Evolutionary conservation across 2,888 invertebrate genomes (phyloP).

Genomic region (Ormia ochracea): DNA sequence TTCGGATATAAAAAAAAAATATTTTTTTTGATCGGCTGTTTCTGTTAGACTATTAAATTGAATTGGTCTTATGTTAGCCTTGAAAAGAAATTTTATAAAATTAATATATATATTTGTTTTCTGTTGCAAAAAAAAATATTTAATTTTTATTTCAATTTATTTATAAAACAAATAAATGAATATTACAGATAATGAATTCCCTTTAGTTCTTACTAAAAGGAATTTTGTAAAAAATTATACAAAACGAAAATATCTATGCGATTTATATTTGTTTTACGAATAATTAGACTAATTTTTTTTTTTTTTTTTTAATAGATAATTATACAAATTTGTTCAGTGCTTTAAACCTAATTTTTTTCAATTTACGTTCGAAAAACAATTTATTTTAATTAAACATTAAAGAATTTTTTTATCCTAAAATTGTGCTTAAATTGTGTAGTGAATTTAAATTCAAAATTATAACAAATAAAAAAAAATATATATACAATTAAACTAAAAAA

Average conservation of each 20-base stretch:
- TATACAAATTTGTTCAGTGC: too few species aligned
- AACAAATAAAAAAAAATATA: not conserved
- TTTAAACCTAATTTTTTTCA: too few species aligned
- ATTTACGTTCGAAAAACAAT: too few species aligned
- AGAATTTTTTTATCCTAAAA: too few species aligned
- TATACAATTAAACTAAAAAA: not conserved
- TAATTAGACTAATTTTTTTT: not conserved
- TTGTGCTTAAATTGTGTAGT: too few species aligned
- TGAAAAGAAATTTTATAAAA: not conserved
- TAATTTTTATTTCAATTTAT: conserved; percentile 33
- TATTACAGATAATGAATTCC: not conserved
- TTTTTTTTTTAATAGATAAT: too few species aligned
- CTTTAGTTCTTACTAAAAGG: not conserved
- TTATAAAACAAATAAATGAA: conserved; percentile 59
- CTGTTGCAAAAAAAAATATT: not conserved
- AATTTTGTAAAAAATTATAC: not conserved
- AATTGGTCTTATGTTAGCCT: not conserved
- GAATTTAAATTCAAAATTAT: not conserved
- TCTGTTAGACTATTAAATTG: too few species aligned
- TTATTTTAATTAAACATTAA: too few species aligned
- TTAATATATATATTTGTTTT: too few species aligned
- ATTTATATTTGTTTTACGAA: not conserved
- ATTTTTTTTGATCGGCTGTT: too few species aligned
- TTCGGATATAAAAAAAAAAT: too few species aligned
- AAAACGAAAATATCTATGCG: not conserved